These are phyloP conservation scores for Otis tarda DNA, from an alignment of 2,113 vertebrate species.

Conservation along the genomic window DNA sequence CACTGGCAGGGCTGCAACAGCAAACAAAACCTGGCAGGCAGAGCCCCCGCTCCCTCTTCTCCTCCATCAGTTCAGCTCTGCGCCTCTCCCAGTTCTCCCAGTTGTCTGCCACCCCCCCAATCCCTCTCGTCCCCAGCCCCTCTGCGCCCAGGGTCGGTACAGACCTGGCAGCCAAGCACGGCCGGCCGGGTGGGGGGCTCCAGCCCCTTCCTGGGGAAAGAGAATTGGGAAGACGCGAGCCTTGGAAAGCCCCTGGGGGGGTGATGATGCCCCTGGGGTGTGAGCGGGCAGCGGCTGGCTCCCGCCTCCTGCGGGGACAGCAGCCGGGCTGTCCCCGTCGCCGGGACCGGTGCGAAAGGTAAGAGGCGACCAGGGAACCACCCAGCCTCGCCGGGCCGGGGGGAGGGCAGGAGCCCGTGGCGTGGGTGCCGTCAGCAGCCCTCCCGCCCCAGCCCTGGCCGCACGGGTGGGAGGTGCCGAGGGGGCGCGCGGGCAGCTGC, in stretches of 20 bases:
- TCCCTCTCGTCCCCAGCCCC: background rate
- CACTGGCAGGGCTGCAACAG: background rate
- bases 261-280: background rate
- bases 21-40: background rate
- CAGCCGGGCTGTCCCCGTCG: background rate
- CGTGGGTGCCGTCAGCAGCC: slow-evolving; percentile 1
- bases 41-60: background rate
- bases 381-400: background rate
- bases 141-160: background rate
- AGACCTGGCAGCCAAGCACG: background rate
- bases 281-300: background rate
- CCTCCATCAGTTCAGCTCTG: background rate
- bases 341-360: background rate
- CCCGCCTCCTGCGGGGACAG: background rate
- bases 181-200: background rate
- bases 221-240: background rate
- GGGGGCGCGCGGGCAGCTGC: background rate
- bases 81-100: background rate
- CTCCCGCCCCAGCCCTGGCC: background rate
- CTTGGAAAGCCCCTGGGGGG: background rate
- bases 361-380: slow-evolving; percentile 28
- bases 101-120: background rate
- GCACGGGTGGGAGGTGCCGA: slow-evolving; percentile 12
- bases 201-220: background rate
- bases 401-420: slow-evolving; percentile 47